Evolutionary conservation across 2,113 vertebrate genomes (phyloP), one percentile per base, ranked within the genome.

Genomic region (Syngnathus floridae): DNA sequence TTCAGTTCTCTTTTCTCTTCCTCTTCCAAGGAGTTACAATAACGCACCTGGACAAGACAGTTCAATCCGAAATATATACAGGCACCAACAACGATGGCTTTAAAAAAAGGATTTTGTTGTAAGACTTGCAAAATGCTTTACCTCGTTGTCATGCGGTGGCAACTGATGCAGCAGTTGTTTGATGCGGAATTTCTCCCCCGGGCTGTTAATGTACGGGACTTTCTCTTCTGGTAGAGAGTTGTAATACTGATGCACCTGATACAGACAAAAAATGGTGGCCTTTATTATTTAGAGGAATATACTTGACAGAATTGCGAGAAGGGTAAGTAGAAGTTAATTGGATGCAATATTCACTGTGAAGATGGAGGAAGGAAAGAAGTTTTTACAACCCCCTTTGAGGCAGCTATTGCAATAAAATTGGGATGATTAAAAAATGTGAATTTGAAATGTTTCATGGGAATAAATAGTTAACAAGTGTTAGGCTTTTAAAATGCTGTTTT

Each of bases 91-190:
- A n/a, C n/a, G n/a, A n/a, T n/a, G n/a, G n/a, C n/a, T n/a, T 31
- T 31, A 31, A 31, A 51, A 2, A 12, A 13, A 14, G 9, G 41
- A 16, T 31, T 48, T n/a, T 7, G 9, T 3, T 48, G n/a, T 71
- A 17, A 5, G 11, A 16, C 17, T 48, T 12, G 5, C 22, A 41
- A 46, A 31, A 52, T n/a, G 16, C 4, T 65, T 66, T 76, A 98
- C 97, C 95, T 99, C 97, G 85, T 97, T 99, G 93, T 99, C 96
- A 49, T 99, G 96, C 0, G 97, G 95, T 0, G 97, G 97, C 78
- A 99, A 87, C 88, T 99, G 97, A 77, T 99, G 95, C 21, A 99
- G 86, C 41, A 99, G 93, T 76, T 98, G 96, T 73, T 98, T 99
- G 81, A 99, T 95, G 48, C 96, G 92, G 68, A 94, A 92, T 71